phyloP scores from a whole-genome alignment of 2,797 vertebrate genomes.

The Sibirionetta formosa region DNA sequence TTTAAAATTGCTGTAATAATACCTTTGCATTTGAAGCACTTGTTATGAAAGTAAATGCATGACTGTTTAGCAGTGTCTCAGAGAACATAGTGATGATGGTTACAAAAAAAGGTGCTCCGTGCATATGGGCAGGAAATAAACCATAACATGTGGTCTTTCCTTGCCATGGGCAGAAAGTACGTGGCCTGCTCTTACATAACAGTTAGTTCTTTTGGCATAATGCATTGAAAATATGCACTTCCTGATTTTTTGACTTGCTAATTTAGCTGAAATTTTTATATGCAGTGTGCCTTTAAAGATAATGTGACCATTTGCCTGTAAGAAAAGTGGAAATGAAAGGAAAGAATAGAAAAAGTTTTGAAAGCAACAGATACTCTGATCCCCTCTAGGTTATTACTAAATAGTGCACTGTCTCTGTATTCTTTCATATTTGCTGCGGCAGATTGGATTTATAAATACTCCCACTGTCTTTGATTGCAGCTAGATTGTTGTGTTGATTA shows the following conservation, averaged over 20 bases:
- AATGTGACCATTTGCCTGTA: not conserved
- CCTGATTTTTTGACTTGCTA: not conserved
- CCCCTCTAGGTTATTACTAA: not conserved
- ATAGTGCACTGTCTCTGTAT: constrained; percentile 30
- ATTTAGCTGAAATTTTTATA: not conserved
- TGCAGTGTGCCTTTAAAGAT: not conserved
- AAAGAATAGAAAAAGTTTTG: not conserved
- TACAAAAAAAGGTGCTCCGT: not conserved
- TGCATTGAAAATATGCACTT: not conserved
- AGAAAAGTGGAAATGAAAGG: not conserved
- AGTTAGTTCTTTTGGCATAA: not conserved
- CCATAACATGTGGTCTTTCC: accelerated
- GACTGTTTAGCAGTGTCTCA: not conserved
- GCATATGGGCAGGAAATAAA: not conserved
- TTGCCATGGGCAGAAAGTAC: not conserved
- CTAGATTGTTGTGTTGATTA: constrained; percentile 66
- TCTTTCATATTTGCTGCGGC: constrained; percentile 51
- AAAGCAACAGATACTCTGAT: not conserved
- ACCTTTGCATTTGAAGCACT: not conserved
- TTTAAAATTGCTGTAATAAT: not conserved
- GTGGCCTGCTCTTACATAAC: accelerated
- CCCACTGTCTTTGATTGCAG: constrained; percentile 63
- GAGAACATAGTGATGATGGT: not conserved
- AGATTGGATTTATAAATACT: constrained; percentile 64
- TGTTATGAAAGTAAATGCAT: not conserved